A percentile compares a stretch with the other conserved stretches of the same genome.
phyloP scores from a whole-genome alignment of 2,113 vertebrate genomes.

The Cyanoderma ruficeps region DNA sequence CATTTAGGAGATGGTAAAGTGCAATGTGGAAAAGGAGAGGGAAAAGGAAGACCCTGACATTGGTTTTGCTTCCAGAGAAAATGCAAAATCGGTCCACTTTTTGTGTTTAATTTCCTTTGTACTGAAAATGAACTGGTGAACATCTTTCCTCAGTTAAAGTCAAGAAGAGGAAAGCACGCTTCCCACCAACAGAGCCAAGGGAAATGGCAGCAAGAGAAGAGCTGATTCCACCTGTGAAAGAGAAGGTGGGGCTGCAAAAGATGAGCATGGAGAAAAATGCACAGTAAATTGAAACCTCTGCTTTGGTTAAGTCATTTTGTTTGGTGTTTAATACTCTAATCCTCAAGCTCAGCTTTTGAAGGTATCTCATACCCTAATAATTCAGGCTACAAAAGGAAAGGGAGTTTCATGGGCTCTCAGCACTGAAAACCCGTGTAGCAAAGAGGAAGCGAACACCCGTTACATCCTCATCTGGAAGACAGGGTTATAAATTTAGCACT shows the following conservation, averaged over 20 bases:
- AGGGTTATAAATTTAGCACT: not conserved
- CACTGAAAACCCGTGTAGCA: not conserved
- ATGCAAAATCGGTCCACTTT: not conserved
- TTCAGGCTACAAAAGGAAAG: not conserved
- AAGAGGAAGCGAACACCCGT: not conserved
- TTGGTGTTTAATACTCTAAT: not conserved
- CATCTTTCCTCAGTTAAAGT: not conserved
- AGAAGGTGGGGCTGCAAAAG: not conserved
- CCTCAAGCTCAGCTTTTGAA: not conserved
- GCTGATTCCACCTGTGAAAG: not conserved
- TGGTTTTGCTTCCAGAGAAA: not conserved
- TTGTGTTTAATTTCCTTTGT: not conserved
- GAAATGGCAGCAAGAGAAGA: not conserved
- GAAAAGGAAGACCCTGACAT: not conserved
- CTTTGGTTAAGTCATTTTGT: not conserved
- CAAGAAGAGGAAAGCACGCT: not conserved
- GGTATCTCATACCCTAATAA: not conserved
- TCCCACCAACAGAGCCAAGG: not conserved
- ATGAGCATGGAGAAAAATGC: not conserved
- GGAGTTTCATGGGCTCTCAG: not conserved
- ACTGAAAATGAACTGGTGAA: not conserved
- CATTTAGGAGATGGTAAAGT: not conserved
- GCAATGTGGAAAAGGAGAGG: not conserved
- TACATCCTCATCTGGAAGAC: not conserved
- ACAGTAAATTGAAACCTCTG: not conserved